These are phyloP conservation scores for Leptocoma aspasia DNA, from an alignment of 2,113 vertebrate genomes.

Conservation along the genomic window DNA sequence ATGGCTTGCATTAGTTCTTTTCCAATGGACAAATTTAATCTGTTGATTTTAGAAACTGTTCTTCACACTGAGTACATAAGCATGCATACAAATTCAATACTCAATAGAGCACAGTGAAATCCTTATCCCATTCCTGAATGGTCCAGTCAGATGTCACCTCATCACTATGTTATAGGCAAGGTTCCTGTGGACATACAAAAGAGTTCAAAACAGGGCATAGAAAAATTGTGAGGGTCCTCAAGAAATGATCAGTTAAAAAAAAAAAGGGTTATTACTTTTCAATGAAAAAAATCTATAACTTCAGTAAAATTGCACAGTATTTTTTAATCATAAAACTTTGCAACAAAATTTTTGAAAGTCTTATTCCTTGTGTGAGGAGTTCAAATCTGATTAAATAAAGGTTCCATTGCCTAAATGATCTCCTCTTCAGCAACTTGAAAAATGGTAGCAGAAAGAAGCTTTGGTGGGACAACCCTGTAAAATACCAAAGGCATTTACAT, in stretches of 20 bases:
- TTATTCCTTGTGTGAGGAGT: not conserved
- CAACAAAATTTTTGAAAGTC: not conserved
- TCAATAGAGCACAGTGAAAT: not conserved
- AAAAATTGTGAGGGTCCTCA: fast-evolving
- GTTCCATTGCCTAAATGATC: not conserved
- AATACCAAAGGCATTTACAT: not conserved
- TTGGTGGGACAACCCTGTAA: not conserved
- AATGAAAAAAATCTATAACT: not conserved
- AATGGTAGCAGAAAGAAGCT: not conserved
- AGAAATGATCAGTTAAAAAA: not conserved
- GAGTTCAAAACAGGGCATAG: not conserved
- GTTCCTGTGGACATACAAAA: not conserved
- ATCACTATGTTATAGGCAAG: not conserved
- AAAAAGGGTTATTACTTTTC: not conserved
- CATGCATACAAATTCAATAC: not conserved
- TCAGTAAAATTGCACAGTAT: not conserved
- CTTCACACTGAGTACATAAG: not conserved
- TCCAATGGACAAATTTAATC: not conserved
- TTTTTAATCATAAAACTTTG: not conserved
- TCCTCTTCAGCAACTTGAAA: not conserved
- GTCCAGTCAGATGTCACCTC: not conserved
- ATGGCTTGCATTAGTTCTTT: not conserved
- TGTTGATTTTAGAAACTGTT: not conserved
- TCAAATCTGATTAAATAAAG: not conserved
- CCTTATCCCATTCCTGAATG: not conserved